These are phyloP conservation scores for Lasioglossum vierecki DNA, from an alignment of 2,888 invertebrate genomes.

Conservation along the genomic window DNA sequence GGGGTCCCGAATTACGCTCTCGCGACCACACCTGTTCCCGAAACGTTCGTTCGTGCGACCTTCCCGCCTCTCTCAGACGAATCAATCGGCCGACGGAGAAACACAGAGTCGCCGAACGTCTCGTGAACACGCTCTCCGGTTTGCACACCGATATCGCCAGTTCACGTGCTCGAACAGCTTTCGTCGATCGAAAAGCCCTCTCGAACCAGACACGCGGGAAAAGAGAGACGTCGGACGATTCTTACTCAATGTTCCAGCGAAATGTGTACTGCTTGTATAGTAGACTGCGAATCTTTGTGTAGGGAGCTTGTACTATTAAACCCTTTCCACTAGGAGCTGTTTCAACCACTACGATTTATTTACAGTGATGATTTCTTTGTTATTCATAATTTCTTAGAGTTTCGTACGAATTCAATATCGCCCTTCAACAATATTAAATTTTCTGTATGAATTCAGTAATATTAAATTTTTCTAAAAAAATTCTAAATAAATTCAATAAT, in stretches of 20 bases:
- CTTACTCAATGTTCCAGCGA: neutral
- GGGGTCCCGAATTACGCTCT: conserved; percentile 19
- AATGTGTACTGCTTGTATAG: neutral
- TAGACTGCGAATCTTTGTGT: neutral
- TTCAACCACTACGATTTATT: no score
- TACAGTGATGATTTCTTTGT: no score
- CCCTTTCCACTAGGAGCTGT: neutral
- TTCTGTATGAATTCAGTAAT: no score
- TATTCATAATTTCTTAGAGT: no score
- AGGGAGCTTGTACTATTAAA: neutral
- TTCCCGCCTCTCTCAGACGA: conserved; percentile 8
- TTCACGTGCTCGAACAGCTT: conserved; percentile 10
- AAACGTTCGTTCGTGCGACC: conserved; percentile 4
- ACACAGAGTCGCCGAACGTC: neutral
- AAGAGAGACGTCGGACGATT: neutral
- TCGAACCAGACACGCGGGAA: conserved; percentile 1
- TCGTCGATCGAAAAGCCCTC: conserved; percentile 10
- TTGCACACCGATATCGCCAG: neutral
- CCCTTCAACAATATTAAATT: no score
- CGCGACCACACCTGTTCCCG: conserved; percentile 28
- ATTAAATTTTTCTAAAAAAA: no score
- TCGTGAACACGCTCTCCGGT: neutral
- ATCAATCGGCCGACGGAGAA: neutral
- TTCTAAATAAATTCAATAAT: no score
- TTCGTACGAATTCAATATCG: no score